phyloP scores from a whole-genome alignment of 2,113 vertebrate species.

The Centropus bengalensis region DNA sequence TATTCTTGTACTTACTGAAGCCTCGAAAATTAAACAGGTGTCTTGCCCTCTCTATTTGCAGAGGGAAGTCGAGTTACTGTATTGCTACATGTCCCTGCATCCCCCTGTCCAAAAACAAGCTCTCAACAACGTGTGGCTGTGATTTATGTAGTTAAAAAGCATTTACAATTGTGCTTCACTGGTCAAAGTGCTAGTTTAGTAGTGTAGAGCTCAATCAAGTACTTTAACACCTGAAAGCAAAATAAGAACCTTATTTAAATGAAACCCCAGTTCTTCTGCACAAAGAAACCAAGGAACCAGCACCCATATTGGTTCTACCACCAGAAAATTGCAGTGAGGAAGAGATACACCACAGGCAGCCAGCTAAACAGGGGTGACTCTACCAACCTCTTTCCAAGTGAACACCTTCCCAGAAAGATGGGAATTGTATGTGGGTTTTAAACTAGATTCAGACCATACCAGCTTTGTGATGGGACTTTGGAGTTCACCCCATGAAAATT shows the following conservation, averaged over 20 bases:
- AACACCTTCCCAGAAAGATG: neutral
- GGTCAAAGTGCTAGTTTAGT: neutral
- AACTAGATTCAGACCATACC: neutral
- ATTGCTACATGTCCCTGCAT: neutral
- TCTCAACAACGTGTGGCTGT: neutral
- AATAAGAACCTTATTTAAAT: neutral
- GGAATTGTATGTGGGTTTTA: neutral
- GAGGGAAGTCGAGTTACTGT: neutral
- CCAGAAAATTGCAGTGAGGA: neutral
- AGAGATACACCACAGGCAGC: accelerated
- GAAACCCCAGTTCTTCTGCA: neutral
- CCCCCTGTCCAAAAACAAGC: neutral
- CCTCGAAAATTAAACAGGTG: neutral
- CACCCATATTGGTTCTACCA: neutral
- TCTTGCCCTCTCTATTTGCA: neutral
- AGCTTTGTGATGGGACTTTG: neutral
- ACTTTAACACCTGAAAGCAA: neutral
- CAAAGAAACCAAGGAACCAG: neutral
- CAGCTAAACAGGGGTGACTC: neutral
- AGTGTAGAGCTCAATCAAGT: neutral
- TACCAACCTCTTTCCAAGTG: neutral
- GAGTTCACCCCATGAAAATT: neutral
- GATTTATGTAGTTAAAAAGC: neutral
- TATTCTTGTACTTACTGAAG: neutral
- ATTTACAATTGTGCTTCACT: neutral